Conservation (phyloP, 2,797 vertebrate species). For the Anabacerthia variegaticeps region DNA sequence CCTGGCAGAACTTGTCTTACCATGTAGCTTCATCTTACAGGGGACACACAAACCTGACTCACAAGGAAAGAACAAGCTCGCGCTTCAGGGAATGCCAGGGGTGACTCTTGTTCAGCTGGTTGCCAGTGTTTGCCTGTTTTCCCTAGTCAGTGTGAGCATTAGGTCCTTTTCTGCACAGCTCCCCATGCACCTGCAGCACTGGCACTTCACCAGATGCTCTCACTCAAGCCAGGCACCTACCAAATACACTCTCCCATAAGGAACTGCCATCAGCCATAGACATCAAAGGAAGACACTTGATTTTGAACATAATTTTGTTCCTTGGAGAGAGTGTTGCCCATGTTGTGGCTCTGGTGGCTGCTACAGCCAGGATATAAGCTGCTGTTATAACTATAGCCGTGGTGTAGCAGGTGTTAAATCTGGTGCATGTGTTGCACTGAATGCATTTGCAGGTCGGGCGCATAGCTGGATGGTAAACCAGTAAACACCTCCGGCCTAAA, state of each 20-base stretch:
- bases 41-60: not conserved
- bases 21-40: not conserved
- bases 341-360: not conserved
- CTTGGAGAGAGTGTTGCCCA: not conserved
- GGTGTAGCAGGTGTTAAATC: not conserved
- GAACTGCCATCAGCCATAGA: not conserved
- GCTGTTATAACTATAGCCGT: not conserved
- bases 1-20: not conserved
- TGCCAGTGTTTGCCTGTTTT: not conserved
- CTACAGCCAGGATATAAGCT: not conserved
- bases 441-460: not conserved
- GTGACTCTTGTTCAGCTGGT: not conserved
- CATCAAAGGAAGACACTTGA: not conserved
- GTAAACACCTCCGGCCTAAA: slow-evolving; percentile 48
- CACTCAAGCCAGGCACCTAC: not conserved
- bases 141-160: not conserved
- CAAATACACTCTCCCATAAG: not conserved
- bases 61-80: not conserved
- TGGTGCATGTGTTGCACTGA: not conserved
- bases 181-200: not conserved
- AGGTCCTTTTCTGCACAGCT: not conserved
- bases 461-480: slow-evolving; percentile 9
- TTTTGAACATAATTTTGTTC: not conserved
- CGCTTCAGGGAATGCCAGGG: fast-evolving
- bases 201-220: not conserved